A percentile compares a stretch with the other conserved stretches of the same genome.
phyloP scores from a whole-genome alignment of 2,797 vertebrate genomes.

The Leucoraja ocellata region DNA sequence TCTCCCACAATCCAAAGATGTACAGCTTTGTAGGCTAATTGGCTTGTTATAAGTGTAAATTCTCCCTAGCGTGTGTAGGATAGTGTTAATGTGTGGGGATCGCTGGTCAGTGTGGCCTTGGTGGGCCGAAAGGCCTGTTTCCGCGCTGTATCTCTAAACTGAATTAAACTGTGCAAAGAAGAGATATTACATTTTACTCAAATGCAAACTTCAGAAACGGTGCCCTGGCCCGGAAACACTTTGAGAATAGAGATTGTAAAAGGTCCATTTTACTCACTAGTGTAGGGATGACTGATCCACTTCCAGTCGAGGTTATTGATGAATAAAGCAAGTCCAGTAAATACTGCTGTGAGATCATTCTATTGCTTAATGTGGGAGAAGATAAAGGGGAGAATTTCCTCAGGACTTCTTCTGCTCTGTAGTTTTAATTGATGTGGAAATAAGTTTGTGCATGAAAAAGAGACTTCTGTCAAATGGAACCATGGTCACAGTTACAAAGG shows the following conservation, averaged over 20 bases:
- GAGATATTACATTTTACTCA: background rate
- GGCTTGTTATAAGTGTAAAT: too few species aligned
- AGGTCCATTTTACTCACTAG: background rate
- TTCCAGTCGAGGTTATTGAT: background rate
- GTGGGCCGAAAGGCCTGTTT: too few species aligned
- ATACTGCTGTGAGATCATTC: background rate
- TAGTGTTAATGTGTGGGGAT: too few species aligned
- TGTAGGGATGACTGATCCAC: background rate
- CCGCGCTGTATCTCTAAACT: too few species aligned
- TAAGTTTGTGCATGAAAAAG: background rate
- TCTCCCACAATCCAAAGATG: too few species aligned
- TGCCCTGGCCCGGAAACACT: background rate
- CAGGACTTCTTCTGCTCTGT: background rate
- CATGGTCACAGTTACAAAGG: too few species aligned
- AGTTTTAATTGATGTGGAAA: background rate
- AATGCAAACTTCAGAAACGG: background rate
- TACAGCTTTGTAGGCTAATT: too few species aligned
- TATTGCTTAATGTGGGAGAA: slow-evolving; percentile 8
- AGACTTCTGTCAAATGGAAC: background rate
- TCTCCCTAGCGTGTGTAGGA: too few species aligned
- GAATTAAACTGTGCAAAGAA: background rate
- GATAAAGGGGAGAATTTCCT: background rate
- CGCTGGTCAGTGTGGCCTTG: too few species aligned
- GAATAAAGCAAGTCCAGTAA: background rate
- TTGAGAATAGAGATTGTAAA: background rate